phyloP scores from a whole-genome alignment of 2,888 invertebrate genomes.

The Desoria tigrina region DNA sequence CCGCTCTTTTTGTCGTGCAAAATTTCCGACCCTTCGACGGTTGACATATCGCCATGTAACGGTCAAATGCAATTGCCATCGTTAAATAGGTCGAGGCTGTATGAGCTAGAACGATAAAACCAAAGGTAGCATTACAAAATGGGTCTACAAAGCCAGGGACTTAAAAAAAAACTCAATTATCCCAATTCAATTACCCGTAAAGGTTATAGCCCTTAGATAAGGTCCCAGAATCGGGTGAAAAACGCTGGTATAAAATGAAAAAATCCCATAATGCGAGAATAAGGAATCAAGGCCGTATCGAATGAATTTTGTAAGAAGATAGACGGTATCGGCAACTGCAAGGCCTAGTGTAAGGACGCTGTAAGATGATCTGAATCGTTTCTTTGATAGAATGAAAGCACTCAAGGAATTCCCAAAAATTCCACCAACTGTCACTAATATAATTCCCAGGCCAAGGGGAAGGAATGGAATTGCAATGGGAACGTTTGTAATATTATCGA shows the following conservation, averaged over 20 bases:
- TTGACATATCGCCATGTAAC: slow-evolving; percentile 26
- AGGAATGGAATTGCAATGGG: slow-evolving; percentile 37
- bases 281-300: slow-evolving; percentile 38
- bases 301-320: slow-evolving; percentile 33
- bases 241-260: slow-evolving; percentile 20
- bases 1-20: slow-evolving; percentile 33
- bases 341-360: slow-evolving; percentile 36
- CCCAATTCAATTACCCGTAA: slow-evolving; percentile 39
- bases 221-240: slow-evolving; percentile 33
- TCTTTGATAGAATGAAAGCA: slow-evolving; percentile 29
- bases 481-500: no score
- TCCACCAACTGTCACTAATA: slow-evolving; percentile 33
- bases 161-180: no score
- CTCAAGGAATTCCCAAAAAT: slow-evolving; percentile 38
- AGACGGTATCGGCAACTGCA: slow-evolving; percentile 30
- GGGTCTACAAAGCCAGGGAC: background rate
- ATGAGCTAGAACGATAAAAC: slow-evolving; percentile 29
- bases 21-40: slow-evolving; percentile 21
- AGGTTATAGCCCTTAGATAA: slow-evolving; percentile 37
- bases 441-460: slow-evolving; percentile 33
- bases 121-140: slow-evolving; percentile 7
- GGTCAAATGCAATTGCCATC: slow-evolving; percentile 41
- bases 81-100: slow-evolving; percentile 43
- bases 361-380: slow-evolving; percentile 35
- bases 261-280: slow-evolving; percentile 21